Evolutionary conservation across 2,888 invertebrate species (phyloP).

Genomic region (Lycophotia porphyrea): DNA sequence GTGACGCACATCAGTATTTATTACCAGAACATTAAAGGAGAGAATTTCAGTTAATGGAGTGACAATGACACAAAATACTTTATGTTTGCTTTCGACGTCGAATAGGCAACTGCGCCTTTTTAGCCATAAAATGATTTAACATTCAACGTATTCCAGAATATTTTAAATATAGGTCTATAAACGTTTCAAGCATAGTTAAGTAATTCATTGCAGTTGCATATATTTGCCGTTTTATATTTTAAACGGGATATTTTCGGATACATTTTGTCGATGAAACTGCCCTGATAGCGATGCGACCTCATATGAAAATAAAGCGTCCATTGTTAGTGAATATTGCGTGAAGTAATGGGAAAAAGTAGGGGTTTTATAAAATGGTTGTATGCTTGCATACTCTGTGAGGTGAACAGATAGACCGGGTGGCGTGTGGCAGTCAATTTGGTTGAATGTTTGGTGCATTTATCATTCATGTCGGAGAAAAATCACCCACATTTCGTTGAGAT

Average conservation of each 20-base stretch:
- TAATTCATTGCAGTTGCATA: slow-evolving; percentile 69
- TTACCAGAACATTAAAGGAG: slow-evolving; percentile 55
- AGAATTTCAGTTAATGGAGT: slow-evolving; percentile 62
- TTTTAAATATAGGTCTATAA: slow-evolving; percentile 61
- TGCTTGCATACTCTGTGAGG: slow-evolving; percentile 58
- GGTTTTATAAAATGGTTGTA: slow-evolving; percentile 55
- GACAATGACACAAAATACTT: slow-evolving; percentile 67
- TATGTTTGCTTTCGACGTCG: slow-evolving; percentile 44
- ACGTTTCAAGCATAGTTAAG: slow-evolving; percentile 66
- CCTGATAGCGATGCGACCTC: slow-evolving; percentile 73
- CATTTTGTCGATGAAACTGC: slow-evolving; percentile 79
- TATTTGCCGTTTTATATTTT: slow-evolving; percentile 73
- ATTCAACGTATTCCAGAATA: slow-evolving; percentile 48
- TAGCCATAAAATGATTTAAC: slow-evolving; percentile 63
- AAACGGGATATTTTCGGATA: slow-evolving; percentile 75
- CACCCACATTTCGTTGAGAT: slow-evolving; percentile 46
- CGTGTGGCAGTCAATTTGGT: slow-evolving; percentile 56
- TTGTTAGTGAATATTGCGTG: slow-evolving; percentile 65
- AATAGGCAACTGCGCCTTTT: slow-evolving; percentile 39
- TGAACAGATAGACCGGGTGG: slow-evolving; percentile 53
- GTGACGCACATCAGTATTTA: slow-evolving; percentile 61
- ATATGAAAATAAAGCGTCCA: slow-evolving; percentile 69
- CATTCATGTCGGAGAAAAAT: slow-evolving; percentile 49
- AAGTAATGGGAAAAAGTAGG: slow-evolving; percentile 65
- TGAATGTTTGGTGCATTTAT: slow-evolving; percentile 58